Percentiles rank a stretch among this genome's conserved stretches.
Evolutionary conservation across 2,797 vertebrate genomes (phyloP).

Genomic region (Helostoma temminkii): DNA sequence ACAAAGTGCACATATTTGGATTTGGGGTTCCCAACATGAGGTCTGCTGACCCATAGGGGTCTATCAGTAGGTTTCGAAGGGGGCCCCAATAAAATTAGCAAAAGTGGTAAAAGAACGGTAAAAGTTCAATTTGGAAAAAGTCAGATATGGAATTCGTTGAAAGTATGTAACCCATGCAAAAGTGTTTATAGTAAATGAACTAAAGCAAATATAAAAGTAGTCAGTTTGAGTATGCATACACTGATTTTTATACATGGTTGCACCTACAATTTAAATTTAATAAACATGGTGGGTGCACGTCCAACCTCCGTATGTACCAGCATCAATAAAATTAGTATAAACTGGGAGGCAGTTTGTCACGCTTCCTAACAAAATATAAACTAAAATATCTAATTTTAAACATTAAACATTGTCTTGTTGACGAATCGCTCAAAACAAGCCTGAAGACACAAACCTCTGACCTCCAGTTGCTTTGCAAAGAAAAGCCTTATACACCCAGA

Average conservation of each 20-base stretch:
- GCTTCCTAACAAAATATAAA: too few species aligned
- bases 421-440: not conserved
- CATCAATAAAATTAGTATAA: conserved; percentile 8
- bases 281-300: too few species aligned
- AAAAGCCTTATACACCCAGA: not conserved
- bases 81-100: conserved; percentile 12
- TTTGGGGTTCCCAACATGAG: conserved; percentile 45
- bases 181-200: not conserved
- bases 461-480: not conserved
- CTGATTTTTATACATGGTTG: not conserved
- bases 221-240: not conserved
- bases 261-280: conserved; percentile 1
- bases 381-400: not conserved
- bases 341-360: not conserved
- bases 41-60: conserved; percentile 28
- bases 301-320: not conserved
- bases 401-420: not conserved
- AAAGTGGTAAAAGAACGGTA: not conserved
- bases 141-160: too few species aligned
- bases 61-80: conserved; percentile 1
- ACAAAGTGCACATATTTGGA: conserved; percentile 54
- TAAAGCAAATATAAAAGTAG: not conserved
- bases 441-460: not conserved
- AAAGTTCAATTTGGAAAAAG: not conserved
- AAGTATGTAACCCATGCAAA: too few species aligned